A percentile compares a stretch with the other conserved stretches of the same genome.
Conservation (phyloP, 1,140 invertebrate genomes). For the Arion vulgaris region DNA sequence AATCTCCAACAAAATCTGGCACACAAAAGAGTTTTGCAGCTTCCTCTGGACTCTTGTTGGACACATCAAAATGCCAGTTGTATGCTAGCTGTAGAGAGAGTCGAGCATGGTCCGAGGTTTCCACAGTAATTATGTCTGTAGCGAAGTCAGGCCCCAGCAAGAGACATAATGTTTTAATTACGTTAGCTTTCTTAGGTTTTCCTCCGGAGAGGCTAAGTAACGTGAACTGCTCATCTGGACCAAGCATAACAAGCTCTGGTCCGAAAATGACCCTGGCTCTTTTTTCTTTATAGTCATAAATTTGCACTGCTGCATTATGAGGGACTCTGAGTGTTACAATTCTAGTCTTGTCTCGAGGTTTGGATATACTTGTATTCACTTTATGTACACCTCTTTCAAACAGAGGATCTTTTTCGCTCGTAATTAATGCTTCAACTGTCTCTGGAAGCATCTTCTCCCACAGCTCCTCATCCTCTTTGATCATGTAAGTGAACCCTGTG, state of each 20-base stretch:
- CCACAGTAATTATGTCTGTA: constrained; percentile 73
- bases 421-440: constrained; percentile 65
- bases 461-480: constrained; percentile 74
- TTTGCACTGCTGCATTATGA: constrained; percentile 74
- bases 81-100: constrained; percentile 72
- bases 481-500: constrained; percentile 73
- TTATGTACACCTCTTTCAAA: constrained; percentile 61
- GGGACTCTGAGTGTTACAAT: constrained; percentile 72
- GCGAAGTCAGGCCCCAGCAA: constrained; percentile 74
- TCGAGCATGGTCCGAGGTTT: constrained; percentile 74
- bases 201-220: constrained; percentile 71
- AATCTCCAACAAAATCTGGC: constrained; percentile 75
- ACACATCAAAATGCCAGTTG: constrained; percentile 73
- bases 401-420: constrained; percentile 61
- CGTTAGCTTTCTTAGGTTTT: constrained; percentile 72
- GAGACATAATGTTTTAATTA: constrained; percentile 71
- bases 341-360: constrained; percentile 56
- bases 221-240: constrained; percentile 74
- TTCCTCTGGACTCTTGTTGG: constrained; percentile 56
- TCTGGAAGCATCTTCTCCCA: constrained; percentile 71
- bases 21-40: constrained; percentile 71
- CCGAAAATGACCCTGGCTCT: constrained; percentile 73
- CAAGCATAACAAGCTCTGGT: constrained; percentile 74
- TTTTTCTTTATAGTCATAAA: constrained; percentile 74
- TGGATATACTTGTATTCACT: neutral